Percentiles rank a stretch among this genome's conserved stretches.
phyloP scores from a whole-genome alignment of 1,140 invertebrate genomes.

The Scaptomyza montana region DNA sequence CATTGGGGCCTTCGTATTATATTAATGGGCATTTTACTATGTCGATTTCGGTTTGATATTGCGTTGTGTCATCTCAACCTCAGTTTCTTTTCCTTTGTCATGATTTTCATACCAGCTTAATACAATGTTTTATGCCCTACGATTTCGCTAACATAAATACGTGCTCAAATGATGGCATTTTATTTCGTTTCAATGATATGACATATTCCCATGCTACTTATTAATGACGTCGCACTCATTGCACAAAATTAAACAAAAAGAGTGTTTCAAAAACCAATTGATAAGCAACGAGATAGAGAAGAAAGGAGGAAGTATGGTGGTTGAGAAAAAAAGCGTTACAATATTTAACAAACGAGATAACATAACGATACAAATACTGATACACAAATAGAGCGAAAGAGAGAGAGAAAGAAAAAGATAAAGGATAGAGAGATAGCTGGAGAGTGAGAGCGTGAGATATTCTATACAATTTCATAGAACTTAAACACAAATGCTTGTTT shows the following conservation, averaged over 20 bases:
- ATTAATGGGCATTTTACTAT: constrained; percentile 69
- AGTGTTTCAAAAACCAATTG: not conserved
- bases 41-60: constrained; percentile 48
- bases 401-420: no score
- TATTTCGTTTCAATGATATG: constrained; percentile 68
- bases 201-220: constrained; percentile 43
- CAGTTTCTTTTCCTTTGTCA: constrained; percentile 44
- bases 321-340: not conserved
- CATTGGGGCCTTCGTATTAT: constrained; percentile 64
- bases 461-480: no score
- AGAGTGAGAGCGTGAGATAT: no score
- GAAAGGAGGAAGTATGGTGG: not conserved
- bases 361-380: not conserved
- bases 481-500: no score
- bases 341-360: not conserved
- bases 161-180: constrained; percentile 58
- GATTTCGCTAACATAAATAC: constrained; percentile 61
- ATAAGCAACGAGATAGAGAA: not conserved
- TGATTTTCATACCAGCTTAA: constrained; percentile 68
- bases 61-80: constrained; percentile 23
- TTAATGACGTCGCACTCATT: constrained; percentile 36
- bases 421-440: no score
- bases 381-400: no score
- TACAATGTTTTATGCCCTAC: constrained; percentile 64
- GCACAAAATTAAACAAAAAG: constrained; percentile 26